Conservation (phyloP, 2,113 vertebrate genomes). For the Petaurus breviceps region DNA sequence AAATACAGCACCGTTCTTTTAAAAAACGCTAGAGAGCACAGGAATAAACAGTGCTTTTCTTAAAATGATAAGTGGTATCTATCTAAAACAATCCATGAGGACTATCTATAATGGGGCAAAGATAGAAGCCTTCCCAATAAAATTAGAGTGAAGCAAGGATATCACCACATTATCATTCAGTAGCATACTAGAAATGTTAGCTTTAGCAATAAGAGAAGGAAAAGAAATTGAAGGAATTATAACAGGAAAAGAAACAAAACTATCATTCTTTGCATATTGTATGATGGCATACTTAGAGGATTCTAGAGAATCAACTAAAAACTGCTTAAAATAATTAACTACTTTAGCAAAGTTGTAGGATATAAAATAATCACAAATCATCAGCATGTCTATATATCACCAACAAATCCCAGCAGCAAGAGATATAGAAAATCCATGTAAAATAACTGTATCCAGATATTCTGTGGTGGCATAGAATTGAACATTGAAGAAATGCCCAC, state of each 20-base stretch:
- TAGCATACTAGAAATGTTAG: not conserved
- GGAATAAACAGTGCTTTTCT: not conserved
- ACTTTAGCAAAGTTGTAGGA: not conserved
- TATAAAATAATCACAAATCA: not conserved
- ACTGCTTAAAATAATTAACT: not conserved
- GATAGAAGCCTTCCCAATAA: not conserved
- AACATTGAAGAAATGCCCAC: too few species aligned
- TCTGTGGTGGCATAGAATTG: too few species aligned
- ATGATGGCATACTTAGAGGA: not conserved
- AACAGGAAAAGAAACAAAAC: not conserved
- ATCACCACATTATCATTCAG: too few species aligned
- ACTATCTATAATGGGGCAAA: not conserved
- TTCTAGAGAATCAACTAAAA: not conserved
- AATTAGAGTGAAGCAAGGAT: too few species aligned
- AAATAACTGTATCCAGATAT: not conserved
- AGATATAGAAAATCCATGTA: not conserved
- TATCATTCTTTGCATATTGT: not conserved
- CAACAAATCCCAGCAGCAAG: not conserved
- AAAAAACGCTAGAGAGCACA: not conserved
- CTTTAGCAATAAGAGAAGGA: not conserved
- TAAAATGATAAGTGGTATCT: not conserved
- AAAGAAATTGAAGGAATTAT: not conserved
- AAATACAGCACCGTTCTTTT: not conserved
- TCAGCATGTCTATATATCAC: not conserved
- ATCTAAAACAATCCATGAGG: not conserved